Conservation (phyloP, 2,113 vertebrate genomes). For the Haemorhous mexicanus region DNA sequence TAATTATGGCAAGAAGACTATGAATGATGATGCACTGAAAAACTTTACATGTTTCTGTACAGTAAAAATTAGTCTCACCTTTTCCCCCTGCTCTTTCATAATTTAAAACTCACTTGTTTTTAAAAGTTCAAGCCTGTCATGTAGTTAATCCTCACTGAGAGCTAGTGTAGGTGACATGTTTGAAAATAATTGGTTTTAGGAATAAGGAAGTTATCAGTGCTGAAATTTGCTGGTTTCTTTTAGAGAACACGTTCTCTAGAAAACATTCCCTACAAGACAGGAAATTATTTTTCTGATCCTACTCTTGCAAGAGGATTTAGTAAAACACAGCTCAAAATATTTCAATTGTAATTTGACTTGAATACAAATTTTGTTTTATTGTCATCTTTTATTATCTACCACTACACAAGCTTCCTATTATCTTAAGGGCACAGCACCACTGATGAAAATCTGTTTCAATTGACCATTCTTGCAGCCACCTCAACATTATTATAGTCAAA, state of each 20-base stretch:
- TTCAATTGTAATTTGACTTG: neutral
- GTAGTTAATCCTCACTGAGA: slow-evolving; percentile 30
- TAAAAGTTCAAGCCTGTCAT: slow-evolving; percentile 54
- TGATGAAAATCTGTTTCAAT: neutral
- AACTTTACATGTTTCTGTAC: neutral
- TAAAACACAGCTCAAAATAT: neutral
- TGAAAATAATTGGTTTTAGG: slow-evolving; percentile 36
- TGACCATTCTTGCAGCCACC: neutral
- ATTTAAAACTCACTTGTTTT: slow-evolving; percentile 41
- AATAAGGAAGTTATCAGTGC: neutral
- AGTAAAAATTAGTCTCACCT: slow-evolving; percentile 28
- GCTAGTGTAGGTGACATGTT: slow-evolving; percentile 2
- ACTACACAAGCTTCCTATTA: neutral
- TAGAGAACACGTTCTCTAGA: neutral
- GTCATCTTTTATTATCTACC: neutral
- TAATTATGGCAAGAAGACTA: neutral
- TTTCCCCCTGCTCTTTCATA: slow-evolving; percentile 23
- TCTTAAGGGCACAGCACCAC: neutral
- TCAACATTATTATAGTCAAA: neutral
- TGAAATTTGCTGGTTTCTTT: neutral
- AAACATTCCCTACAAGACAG: neutral
- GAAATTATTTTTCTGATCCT: neutral
- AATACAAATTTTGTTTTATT: neutral
- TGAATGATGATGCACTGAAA: neutral
- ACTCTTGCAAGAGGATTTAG: neutral